A percentile compares a stretch with the other conserved stretches of the same genome.
These are phyloP conservation scores for Xiphophorus maculatus DNA, from an alignment of 2,113 vertebrate genomes.

Conservation along the genomic window DNA sequence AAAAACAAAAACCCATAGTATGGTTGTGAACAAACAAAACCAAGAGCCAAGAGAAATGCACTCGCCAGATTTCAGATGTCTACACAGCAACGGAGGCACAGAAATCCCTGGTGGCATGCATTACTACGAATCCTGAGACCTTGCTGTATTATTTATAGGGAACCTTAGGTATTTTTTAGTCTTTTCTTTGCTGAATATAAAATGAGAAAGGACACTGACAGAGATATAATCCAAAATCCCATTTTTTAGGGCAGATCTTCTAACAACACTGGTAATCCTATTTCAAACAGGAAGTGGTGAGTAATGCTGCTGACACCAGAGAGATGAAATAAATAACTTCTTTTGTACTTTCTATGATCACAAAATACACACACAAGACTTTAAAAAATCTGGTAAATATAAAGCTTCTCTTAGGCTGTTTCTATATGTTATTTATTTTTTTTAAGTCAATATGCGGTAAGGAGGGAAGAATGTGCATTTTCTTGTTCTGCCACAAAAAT, in stretches of 20 bases:
- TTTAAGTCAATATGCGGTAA: background rate
- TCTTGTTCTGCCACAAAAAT: conserved; percentile 6
- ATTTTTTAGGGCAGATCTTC: conserved; percentile 34
- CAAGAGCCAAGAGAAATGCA: conserved; percentile 34
- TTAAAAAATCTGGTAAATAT: background rate
- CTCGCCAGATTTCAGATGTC: conserved; percentile 58
- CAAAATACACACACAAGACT: background rate
- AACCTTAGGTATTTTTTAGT: conserved; percentile 49
- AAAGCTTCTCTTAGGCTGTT: conserved; percentile 7
- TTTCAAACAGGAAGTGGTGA: conserved; percentile 17
- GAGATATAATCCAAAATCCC: conserved; percentile 51
- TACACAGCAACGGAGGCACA: conserved; percentile 46
- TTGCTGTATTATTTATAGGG: conserved; percentile 72
- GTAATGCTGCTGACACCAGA: conserved; percentile 1
- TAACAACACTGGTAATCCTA: conserved; percentile 17
- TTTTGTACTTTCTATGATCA: conserved; percentile 10
- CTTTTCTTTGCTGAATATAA: conserved; percentile 49
- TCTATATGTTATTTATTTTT: background rate
- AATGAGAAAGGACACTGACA: conserved; percentile 64
- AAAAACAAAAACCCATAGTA: conserved; percentile 43
- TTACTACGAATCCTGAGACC: conserved; percentile 58
- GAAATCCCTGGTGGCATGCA: conserved; percentile 64
- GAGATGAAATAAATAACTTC: conserved; percentile 10
- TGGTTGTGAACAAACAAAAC: conserved; percentile 32
- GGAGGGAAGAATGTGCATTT: background rate